Evolutionary conservation across 2,113 vertebrate species (phyloP).

Genomic region (Glareola pratincola): DNA sequence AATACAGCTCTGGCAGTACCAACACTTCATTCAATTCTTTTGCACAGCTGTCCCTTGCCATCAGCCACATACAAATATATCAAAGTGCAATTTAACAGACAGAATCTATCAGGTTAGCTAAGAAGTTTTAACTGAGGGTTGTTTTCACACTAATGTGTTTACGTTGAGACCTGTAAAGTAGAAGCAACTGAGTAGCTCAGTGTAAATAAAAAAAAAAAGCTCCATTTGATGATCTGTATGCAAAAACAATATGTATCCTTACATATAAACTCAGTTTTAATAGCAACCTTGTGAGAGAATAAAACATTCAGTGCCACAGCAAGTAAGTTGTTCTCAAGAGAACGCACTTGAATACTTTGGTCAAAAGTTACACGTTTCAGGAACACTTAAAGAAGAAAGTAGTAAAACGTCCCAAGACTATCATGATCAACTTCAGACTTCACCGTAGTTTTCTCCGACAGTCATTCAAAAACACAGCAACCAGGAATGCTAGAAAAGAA

Average conservation of each 20-base stretch:
- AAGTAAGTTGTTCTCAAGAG: neutral
- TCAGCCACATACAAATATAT: neutral
- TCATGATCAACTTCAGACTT: neutral
- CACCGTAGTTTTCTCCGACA: neutral
- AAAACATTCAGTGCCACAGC: neutral
- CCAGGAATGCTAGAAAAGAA: neutral
- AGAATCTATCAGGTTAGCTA: neutral
- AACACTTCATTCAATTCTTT: neutral
- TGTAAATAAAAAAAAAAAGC: no score
- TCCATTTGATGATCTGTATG: neutral
- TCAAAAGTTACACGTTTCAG: neutral
- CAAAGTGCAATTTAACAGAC: neutral
- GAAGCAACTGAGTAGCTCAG: neutral
- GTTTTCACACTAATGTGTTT: neutral
- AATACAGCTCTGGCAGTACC: neutral
- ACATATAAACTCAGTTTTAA: neutral
- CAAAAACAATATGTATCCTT: neutral
- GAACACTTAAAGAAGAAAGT: neutral
- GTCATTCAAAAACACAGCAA: neutral
- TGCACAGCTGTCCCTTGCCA: neutral
- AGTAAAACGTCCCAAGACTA: neutral
- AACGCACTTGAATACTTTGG: neutral
- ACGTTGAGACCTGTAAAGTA: neutral
- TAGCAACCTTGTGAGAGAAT: neutral
- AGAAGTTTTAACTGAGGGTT: neutral